phyloP scores from a whole-genome alignment of 2,888 invertebrate species.

The Drosophila limbata region DNA sequence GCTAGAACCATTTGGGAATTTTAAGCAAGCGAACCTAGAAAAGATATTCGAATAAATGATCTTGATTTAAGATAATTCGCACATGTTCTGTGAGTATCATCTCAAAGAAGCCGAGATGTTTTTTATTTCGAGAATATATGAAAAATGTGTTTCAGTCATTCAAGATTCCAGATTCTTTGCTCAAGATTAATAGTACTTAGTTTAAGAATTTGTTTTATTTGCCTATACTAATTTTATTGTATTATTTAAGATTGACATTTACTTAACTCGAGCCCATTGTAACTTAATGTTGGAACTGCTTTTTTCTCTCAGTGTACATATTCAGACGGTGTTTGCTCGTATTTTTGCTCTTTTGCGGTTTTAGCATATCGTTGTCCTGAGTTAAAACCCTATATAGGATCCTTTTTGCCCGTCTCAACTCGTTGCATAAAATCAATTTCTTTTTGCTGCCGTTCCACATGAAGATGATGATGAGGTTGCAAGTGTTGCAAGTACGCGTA shows the following conservation, averaged over 20 bases:
- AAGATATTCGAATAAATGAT: background rate
- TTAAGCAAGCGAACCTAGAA: background rate
- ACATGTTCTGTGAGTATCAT: background rate
- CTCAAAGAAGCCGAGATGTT: too few species aligned
- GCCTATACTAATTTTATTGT: too few species aligned
- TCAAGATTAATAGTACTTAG: too few species aligned
- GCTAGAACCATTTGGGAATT: background rate
- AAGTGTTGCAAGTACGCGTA: slow-evolving; percentile 71
- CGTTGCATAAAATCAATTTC: slow-evolving; percentile 80
- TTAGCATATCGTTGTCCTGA: slow-evolving; percentile 47
- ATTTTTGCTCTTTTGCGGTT: slow-evolving; percentile 54
- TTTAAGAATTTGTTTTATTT: too few species aligned
- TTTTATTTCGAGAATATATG: too few species aligned
- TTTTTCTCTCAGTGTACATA: background rate
- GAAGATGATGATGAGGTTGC: slow-evolving; percentile 71
- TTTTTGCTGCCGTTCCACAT: slow-evolving; percentile 28
- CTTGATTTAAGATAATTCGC: too few species aligned
- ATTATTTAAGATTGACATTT: too few species aligned
- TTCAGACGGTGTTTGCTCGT: slow-evolving; percentile 8
- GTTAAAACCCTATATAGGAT: slow-evolving; percentile 9
- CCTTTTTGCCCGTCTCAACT: slow-evolving; percentile 16
- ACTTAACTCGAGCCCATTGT: background rate
- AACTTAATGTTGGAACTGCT: background rate
- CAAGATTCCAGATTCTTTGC: too few species aligned
- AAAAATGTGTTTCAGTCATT: too few species aligned